These are phyloP conservation scores for Stenichneumon culpator DNA, from an alignment of 2,888 invertebrate genomes.

Conservation along the genomic window DNA sequence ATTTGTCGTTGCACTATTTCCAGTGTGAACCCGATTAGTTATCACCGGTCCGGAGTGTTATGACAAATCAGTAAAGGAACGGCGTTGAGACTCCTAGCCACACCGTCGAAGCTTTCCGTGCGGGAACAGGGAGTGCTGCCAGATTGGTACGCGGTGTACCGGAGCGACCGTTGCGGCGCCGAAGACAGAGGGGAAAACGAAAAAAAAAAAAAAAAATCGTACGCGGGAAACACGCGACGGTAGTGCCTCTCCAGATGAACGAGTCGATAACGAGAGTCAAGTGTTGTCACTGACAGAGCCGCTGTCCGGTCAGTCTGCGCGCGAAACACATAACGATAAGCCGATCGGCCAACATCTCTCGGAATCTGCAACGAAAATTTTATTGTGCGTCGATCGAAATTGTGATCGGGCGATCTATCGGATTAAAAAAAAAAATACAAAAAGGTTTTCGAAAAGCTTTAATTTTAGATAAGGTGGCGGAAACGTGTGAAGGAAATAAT, in stretches of 20 bases:
- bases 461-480: background rate
- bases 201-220: constrained; percentile 38
- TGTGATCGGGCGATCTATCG: constrained; percentile 14
- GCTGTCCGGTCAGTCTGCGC: constrained; percentile 18
- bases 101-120: constrained; percentile 50
- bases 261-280: constrained; percentile 62
- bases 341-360: constrained; percentile 20
- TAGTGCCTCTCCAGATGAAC: constrained; percentile 60
- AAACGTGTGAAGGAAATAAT: background rate
- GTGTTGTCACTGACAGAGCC: constrained; percentile 34
- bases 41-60: constrained; percentile 39
- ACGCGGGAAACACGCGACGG: constrained; percentile 43
- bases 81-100: constrained; percentile 39
- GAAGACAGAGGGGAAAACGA: constrained; percentile 25
- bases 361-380: constrained; percentile 15
- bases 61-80: constrained; percentile 27
- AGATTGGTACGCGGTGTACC: constrained; percentile 31
- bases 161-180: constrained; percentile 11
- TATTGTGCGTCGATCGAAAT: background rate
- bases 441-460: background rate
- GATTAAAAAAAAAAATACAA: background rate
- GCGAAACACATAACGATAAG: constrained; percentile 32
- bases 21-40: constrained; percentile 28
- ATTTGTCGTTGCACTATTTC: constrained; percentile 36
- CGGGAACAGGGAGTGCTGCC: constrained; percentile 49